Conservation (phyloP, 2,113 vertebrate species). For the Catharus fuscescens region DNA sequence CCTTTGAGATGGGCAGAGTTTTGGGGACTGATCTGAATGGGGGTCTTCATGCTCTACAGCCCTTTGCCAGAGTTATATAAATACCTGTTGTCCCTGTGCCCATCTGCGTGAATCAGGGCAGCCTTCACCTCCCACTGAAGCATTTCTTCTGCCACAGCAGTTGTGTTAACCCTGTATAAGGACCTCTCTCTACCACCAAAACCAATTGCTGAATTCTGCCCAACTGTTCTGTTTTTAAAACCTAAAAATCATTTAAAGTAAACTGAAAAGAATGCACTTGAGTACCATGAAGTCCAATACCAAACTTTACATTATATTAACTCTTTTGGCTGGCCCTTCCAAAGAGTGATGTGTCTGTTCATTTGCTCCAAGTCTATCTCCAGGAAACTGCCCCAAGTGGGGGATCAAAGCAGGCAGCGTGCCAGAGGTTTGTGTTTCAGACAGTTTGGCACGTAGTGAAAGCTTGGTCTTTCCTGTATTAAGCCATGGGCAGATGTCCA, state of each 20-base stretch:
- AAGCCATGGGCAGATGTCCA: conserved; percentile 1
- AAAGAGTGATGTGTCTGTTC: background rate
- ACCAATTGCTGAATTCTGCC: background rate
- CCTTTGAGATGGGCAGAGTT: background rate
- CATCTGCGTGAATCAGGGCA: background rate
- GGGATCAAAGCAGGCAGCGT: background rate
- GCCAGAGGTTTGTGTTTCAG: conserved; percentile 19
- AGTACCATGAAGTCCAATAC: background rate
- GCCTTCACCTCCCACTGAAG: background rate
- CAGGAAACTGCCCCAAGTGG: background rate
- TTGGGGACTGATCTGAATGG: conserved; percentile 8
- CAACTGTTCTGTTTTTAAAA: background rate
- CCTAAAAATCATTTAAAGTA: background rate
- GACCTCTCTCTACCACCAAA: background rate
- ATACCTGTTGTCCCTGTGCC: background rate
- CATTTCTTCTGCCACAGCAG: background rate
- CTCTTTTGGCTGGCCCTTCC: background rate
- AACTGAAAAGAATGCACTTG: background rate
- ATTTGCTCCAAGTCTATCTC: background rate
- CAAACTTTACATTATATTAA: background rate
- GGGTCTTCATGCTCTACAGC: conserved; percentile 7
- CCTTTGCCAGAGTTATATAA: background rate
- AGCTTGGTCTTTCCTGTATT: background rate
- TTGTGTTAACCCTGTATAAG: background rate
- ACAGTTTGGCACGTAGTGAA: background rate